phyloP scores from a whole-genome alignment of 2,888 invertebrate species.

The Eumacrocentrus americanus region DNA sequence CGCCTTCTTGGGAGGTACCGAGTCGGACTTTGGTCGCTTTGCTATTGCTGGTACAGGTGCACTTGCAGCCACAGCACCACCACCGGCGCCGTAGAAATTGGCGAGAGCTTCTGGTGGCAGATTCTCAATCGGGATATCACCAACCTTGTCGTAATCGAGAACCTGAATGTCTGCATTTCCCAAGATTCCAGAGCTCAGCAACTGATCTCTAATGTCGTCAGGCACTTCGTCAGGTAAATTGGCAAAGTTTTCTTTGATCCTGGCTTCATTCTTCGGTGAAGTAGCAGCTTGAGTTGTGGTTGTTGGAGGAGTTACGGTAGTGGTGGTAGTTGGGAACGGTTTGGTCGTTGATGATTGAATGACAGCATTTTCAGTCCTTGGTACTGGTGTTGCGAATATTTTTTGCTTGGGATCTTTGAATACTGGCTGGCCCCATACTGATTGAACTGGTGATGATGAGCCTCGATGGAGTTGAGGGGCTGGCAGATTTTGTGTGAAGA shows the following conservation, averaged over 20 bases:
- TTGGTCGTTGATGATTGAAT: constrained; percentile 59
- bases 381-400: constrained; percentile 55
- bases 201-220: constrained; percentile 81
- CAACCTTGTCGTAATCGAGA: constrained; percentile 86
- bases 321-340: constrained; percentile 60
- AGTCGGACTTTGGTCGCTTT: constrained; percentile 46
- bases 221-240: constrained; percentile 85
- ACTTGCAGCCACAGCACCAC: constrained; percentile 74
- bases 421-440: constrained; percentile 53
- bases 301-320: constrained; percentile 64
- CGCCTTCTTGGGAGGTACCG: constrained; percentile 38
- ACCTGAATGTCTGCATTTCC: constrained; percentile 88
- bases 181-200: constrained; percentile 83
- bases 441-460: constrained; percentile 39
- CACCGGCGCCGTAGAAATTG: constrained; percentile 86
- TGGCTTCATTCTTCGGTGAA: constrained; percentile 65
- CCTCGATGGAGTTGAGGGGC: constrained; percentile 53
- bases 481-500: constrained; percentile 48
- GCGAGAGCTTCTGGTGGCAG: constrained; percentile 85
- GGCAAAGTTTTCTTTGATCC: constrained; percentile 58
- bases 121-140: constrained; percentile 82
- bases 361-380: constrained; percentile 42
- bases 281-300: constrained; percentile 64
- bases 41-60: constrained; percentile 74
- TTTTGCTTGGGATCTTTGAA: constrained; percentile 47